These are phyloP conservation scores for Aptenodytes patagonicus DNA, from an alignment of 2,113 vertebrate genomes.

Conservation along the genomic window DNA sequence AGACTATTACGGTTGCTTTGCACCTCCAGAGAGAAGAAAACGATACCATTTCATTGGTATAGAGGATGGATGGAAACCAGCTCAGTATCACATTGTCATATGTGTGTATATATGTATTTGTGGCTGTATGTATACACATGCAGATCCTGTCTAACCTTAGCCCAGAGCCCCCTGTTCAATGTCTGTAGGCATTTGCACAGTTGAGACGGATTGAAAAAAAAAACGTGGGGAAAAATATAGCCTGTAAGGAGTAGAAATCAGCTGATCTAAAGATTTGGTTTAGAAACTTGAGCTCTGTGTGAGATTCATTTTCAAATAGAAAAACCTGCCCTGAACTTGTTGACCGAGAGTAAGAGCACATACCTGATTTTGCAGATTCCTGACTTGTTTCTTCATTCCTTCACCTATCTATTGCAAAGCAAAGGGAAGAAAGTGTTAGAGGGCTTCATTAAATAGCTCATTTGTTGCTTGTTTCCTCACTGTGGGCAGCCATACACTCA, in stretches of 20 bases:
- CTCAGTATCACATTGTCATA: background rate
- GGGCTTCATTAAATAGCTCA: background rate
- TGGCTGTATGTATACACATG: fast-evolving
- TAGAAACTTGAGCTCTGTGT: background rate
- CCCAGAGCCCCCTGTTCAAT: background rate
- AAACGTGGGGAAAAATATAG: fast-evolving
- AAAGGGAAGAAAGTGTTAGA: background rate
- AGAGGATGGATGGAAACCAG: fast-evolving
- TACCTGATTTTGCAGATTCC: background rate
- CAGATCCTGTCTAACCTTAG: background rate
- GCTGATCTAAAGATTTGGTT: background rate
- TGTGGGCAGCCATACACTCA: fast-evolving
- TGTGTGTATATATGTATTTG: too few relatives aligned
- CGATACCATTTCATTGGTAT: background rate
- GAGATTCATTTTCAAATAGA: background rate
- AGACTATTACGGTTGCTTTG: background rate
- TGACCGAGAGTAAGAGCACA: background rate
- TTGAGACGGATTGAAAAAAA: background rate
- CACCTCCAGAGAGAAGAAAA: background rate
- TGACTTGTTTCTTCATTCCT: background rate
- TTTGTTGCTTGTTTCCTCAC: background rate
- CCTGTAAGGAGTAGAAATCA: background rate
- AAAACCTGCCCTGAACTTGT: background rate
- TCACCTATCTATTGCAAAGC: fast-evolving
- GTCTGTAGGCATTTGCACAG: background rate